These are phyloP conservation scores for Psilanteris sp. DNA, from an alignment of 1,140 invertebrate species.

Conservation along the genomic window DNA sequence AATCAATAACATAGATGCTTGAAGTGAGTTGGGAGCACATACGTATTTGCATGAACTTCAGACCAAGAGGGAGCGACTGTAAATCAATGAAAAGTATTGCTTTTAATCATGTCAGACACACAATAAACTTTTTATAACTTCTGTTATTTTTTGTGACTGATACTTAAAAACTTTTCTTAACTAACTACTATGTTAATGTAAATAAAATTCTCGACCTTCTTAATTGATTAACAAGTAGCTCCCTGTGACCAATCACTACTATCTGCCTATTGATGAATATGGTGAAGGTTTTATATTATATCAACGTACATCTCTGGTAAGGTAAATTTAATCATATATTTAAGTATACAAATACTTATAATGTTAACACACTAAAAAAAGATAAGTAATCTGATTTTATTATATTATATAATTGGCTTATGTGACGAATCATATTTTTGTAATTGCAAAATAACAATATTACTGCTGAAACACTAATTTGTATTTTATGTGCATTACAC, in stretches of 20 bases:
- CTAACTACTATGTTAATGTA: constrained; percentile 15
- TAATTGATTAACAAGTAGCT: constrained; percentile 76
- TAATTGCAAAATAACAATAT: constrained; percentile 16
- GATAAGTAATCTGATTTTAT: constrained; percentile 23
- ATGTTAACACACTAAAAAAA: no score
- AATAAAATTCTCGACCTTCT: constrained; percentile 19
- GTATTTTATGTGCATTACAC: constrained; percentile 75
- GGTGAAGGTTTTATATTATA: constrained; percentile 75
- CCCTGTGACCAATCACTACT: constrained; percentile 58
- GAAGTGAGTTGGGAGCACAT: constrained; percentile 76
- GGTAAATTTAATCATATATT: constrained; percentile 62
- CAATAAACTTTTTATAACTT: constrained; percentile 24
- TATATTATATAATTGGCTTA: constrained; percentile 11
- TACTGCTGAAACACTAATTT: constrained; percentile 24
- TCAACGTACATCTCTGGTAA: constrained; percentile 69
- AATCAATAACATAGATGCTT: constrained; percentile 60
- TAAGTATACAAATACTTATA: no score
- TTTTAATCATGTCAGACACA: constrained; percentile 35
- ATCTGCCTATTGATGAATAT: constrained; percentile 70
- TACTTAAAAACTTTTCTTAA: constrained; percentile 8
- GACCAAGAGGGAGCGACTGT: constrained; percentile 71
- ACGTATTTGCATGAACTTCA: constrained; percentile 73
- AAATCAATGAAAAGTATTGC: constrained; percentile 69
- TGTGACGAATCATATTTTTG: constrained; percentile 6
- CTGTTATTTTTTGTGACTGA: constrained; percentile 14